phyloP scores from a whole-genome alignment of 2,888 invertebrate genomes.

The Amitus sp. region DNA sequence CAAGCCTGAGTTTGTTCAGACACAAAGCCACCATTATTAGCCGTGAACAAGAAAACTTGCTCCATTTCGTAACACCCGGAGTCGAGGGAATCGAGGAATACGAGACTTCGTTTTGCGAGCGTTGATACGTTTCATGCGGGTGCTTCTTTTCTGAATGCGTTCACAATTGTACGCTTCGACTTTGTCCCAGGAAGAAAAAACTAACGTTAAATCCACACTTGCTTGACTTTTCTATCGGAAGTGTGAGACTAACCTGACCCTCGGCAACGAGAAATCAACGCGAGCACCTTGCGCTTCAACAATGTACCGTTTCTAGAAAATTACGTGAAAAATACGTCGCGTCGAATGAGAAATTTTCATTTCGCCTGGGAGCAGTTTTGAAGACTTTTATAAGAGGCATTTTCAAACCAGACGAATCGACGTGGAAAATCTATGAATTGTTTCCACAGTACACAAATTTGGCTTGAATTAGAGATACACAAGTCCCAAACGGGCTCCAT shows the following conservation, averaged over 20 bases:
- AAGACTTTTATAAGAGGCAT: no score
- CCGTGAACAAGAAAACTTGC: background rate
- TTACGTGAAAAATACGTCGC: background rate
- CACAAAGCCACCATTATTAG: background rate
- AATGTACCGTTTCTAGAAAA: background rate
- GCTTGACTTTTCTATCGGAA: constrained; percentile 30
- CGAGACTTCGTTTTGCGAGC: no score
- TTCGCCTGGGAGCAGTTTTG: no score
- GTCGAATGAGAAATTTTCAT: background rate
- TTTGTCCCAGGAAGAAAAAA: constrained; percentile 8
- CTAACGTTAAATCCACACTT: constrained; percentile 15
- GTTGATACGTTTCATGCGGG: no score
- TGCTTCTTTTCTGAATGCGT: background rate
- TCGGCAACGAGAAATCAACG: constrained; percentile 3
- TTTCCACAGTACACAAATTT: no score
- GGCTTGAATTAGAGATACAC: no score
- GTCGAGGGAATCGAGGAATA: background rate
- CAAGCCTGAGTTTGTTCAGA: no score
- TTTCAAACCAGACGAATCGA: no score
- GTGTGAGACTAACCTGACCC: constrained; percentile 38
- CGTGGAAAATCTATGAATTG: no score
- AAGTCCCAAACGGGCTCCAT: no score
- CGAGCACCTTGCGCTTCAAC: background rate
- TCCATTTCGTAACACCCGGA: background rate
- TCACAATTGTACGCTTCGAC: constrained; percentile 3